Evolutionary conservation across 1,140 invertebrate species (phyloP).

Genomic region (Drosophila obscura): DNA sequence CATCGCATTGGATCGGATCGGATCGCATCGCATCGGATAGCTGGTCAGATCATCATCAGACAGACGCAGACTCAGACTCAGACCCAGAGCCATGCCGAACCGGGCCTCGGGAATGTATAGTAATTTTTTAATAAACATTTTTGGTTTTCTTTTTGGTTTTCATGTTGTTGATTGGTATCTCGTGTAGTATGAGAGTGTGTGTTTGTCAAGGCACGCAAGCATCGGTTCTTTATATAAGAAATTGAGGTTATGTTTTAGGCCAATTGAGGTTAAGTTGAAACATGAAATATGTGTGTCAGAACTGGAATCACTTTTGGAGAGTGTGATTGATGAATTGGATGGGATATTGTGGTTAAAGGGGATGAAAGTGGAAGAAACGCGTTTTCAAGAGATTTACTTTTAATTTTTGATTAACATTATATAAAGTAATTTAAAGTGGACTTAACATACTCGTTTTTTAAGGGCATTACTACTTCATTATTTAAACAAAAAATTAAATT

Average conservation of each 20-base stretch:
- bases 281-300: conserved; percentile 50
- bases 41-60: conserved; percentile 60
- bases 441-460: no score
- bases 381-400: background rate
- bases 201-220: conserved; percentile 74
- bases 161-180: conserved; percentile 77
- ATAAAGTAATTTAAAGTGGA: no score
- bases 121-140: conserved; percentile 82
- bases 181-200: conserved; percentile 26
- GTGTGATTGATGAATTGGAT: conserved; percentile 3
- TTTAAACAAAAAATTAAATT: no score
- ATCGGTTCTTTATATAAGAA: conserved; percentile 12
- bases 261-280: conserved; percentile 55
- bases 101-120: conserved; percentile 44
- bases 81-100: background rate
- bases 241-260: conserved; percentile 45
- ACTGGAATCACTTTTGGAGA: background rate
- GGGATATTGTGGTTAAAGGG: background rate
- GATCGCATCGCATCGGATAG: conserved; percentile 41
- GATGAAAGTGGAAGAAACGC: no score
- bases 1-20: conserved; percentile 11
- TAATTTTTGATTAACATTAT: background rate
- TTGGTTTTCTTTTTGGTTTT: conserved; percentile 47
- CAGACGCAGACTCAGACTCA: background rate
- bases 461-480: no score